phyloP scores from a whole-genome alignment of 2,888 invertebrate genomes.

The Leucoma salicis region DNA sequence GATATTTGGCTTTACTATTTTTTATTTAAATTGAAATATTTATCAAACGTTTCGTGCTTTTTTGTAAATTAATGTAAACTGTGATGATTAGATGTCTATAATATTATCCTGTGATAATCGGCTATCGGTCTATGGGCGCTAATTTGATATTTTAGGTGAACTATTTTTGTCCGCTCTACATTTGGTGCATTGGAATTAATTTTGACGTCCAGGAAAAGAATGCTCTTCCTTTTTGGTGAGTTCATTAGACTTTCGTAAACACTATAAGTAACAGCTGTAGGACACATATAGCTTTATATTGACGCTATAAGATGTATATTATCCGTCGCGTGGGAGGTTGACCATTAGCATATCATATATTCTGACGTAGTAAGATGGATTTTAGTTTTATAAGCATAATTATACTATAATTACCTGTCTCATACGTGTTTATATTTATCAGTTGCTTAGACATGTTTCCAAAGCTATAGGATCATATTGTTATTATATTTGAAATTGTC shows the following conservation, averaged over 20 bases:
- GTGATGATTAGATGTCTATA: slow-evolving; percentile 27
- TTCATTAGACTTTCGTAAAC: slow-evolving; percentile 32
- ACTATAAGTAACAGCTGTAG: slow-evolving; percentile 25
- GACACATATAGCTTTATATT: slow-evolving; percentile 15
- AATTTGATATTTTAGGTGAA: slow-evolving; percentile 73
- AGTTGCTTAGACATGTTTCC: no score
- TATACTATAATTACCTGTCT: slow-evolving; percentile 13
- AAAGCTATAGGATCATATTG: no score
- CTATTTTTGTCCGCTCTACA: slow-evolving; percentile 81
- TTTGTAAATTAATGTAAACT: slow-evolving; percentile 16
- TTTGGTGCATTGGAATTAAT: slow-evolving; percentile 73
- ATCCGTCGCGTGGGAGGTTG: slow-evolving; percentile 48
- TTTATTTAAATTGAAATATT: slow-evolving; percentile 31
- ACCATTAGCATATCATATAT: slow-evolving; percentile 58
- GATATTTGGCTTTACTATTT: slow-evolving; percentile 59
- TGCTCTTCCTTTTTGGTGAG: slow-evolving; percentile 72
- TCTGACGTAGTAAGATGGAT: slow-evolving; percentile 21
- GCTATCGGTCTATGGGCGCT: slow-evolving; percentile 23
- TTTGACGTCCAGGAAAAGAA: slow-evolving; percentile 76
- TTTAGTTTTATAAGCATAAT: no score
- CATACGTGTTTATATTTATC: neutral
- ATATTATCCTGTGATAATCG: slow-evolving; percentile 19
- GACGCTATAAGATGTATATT: neutral
- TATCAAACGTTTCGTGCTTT: slow-evolving; percentile 21
- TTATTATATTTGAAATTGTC: no score